Evolutionary conservation across 2,113 vertebrate genomes (phyloP), one percentile per base, ranked within the genome.

Genomic region (Dryoscopus gambensis): DNA sequence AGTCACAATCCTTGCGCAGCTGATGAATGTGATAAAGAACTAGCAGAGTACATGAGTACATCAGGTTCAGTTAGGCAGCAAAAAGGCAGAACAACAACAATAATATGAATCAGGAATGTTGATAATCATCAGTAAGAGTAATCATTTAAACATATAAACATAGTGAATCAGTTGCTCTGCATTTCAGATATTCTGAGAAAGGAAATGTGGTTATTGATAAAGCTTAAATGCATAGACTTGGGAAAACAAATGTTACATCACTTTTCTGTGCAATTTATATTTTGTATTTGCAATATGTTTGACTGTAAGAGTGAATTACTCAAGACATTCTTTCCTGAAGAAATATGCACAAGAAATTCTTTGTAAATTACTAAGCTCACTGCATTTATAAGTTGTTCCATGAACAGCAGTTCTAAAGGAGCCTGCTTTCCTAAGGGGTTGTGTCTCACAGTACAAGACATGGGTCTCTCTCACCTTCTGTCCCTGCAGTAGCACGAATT

Each of bases 251-350:
- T 10, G 22, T 80, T 86, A 67, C 31, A 13, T 64, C 70, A 47
- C 84, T 87, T 93, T 96, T 82, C 78, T 88, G 21, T 77, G 75
- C 53, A 86, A n/a, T 89, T 95, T 94, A 13, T 86, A 37, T 55
- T 87, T 89, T 80, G 13, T 71, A 17, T 59, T 80, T 94, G 71
- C 69, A 73, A 30, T 82, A 40, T 24, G 18, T 93, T 96, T 71
- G 75, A 62, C 83, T 83, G 63, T 57, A 70, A 65, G 67, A 82
- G 10, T 28, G 59, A 95, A 77, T 71, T 85, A 65, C n/a, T 73
- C 44, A 75, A 95, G 75, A 55, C 56, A 69, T 81, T 92, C 52
- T 56, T 93, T 85, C 40, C 60, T 52, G 56, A 93, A 94, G 80
- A 86, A 95, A 71, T 64, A 52, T 46, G 57, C 35, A 53, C 13